Percentiles rank a stretch among this genome's conserved stretches.
phyloP scores from a whole-genome alignment of 2,113 vertebrate species.

The Aegypius monachus region DNA sequence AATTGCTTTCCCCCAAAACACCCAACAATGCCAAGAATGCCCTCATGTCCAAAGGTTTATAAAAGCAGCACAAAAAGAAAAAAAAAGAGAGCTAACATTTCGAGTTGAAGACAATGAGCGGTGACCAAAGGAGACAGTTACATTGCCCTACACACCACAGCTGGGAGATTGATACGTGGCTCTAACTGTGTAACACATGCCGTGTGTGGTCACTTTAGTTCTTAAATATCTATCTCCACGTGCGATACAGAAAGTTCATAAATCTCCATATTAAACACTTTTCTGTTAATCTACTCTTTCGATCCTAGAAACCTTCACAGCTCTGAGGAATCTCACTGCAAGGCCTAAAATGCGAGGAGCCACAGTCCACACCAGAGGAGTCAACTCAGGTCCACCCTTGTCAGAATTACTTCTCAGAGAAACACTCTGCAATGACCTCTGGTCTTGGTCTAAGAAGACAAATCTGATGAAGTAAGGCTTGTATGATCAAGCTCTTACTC shows the following conservation, averaged over 20 bases:
- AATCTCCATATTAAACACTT: background rate
- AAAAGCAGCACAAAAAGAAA: background rate
- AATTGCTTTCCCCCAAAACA: slow-evolving; percentile 1
- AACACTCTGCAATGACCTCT: background rate
- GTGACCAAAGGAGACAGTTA: background rate
- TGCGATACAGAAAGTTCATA: background rate
- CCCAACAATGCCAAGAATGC: slow-evolving; percentile 32
- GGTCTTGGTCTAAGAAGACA: background rate
- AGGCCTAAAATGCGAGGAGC: background rate
- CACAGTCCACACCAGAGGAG: fast-evolving
- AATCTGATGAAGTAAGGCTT: background rate
- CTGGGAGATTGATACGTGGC: background rate
- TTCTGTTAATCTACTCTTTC: background rate
- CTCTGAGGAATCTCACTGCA: background rate
- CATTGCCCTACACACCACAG: background rate
- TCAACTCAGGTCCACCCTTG: background rate
- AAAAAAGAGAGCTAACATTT: background rate
- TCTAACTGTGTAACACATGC: background rate
- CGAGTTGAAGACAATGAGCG: background rate
- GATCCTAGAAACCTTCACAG: background rate
- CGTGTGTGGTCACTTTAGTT: background rate
- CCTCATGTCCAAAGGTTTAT: background rate
- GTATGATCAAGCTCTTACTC: background rate
- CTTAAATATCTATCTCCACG: background rate
- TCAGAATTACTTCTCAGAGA: background rate